A percentile compares a stretch with the other conserved stretches of the same genome.
phyloP scores from a whole-genome alignment of 2,888 invertebrate species.

The Apantesis nais region DNA sequence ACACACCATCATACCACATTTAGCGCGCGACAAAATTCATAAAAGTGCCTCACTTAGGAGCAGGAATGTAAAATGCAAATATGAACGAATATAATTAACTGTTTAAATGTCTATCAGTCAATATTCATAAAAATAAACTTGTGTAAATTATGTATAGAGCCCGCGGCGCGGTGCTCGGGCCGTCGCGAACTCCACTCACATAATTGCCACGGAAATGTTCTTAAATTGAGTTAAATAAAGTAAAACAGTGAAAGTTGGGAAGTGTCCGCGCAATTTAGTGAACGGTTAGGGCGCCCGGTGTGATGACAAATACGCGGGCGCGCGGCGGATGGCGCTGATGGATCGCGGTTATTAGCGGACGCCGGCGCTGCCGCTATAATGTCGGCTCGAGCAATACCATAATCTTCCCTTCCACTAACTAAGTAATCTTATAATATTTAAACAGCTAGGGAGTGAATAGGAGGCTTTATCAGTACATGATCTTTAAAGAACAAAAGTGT shows the following conservation, averaged over 20 bases:
- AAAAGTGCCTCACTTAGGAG: background rate
- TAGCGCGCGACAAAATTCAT: background rate
- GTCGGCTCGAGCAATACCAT: background rate
- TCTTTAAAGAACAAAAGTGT: too few relatives aligned
- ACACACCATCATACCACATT: background rate
- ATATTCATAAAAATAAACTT: constrained; percentile 6
- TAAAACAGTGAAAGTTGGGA: constrained; percentile 15
- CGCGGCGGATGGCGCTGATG: background rate
- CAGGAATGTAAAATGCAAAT: background rate
- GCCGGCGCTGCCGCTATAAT: background rate
- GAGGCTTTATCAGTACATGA: background rate
- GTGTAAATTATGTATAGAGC: background rate
- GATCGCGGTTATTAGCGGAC: constrained; percentile 10
- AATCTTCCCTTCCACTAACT: background rate
- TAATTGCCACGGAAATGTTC: constrained; percentile 16
- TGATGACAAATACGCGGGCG: constrained; percentile 8
- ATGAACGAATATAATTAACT: background rate
- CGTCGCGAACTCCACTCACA: constrained; percentile 8
- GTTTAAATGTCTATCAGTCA: background rate
- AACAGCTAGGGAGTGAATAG: too few relatives aligned
- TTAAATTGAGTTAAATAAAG: constrained; percentile 21
- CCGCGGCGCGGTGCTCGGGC: constrained; percentile 2
- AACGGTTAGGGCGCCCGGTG: constrained; percentile 6
- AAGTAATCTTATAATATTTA: background rate
- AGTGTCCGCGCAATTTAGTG: constrained; percentile 13